These are phyloP conservation scores for Plagiodera versicolora DNA, from an alignment of 2,888 invertebrate genomes.

Conservation along the genomic window DNA sequence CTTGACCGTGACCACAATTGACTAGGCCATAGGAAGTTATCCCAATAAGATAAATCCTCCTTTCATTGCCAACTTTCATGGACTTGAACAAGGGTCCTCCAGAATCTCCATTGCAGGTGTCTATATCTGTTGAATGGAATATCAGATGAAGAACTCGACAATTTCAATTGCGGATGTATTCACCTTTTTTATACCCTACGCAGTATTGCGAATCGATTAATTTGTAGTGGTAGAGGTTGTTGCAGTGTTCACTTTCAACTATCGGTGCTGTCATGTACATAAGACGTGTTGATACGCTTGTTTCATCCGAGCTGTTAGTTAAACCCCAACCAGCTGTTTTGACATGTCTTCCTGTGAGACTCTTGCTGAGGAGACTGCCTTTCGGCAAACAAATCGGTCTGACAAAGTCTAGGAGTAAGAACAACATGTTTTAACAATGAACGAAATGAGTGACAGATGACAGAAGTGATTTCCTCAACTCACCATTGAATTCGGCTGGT, in stretches of 20 bases:
- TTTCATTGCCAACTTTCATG: conserved; percentile 46
- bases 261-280: conserved; percentile 24
- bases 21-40: conserved; percentile 58
- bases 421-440: neutral
- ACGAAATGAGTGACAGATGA: too few relatives aligned
- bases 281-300: conserved; percentile 11
- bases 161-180: neutral
- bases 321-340: conserved; percentile 61
- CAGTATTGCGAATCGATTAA: conserved; percentile 24
- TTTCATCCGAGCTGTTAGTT: conserved; percentile 23
- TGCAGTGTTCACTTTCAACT: conserved; percentile 17
- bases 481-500: conserved; percentile 26
- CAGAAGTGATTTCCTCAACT: neutral
- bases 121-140: conserved; percentile 48
- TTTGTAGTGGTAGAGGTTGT: conserved; percentile 7
- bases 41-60: conserved; percentile 59
- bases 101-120: conserved; percentile 69
- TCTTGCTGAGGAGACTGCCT: conserved; percentile 48
- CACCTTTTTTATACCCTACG: conserved; percentile 22
- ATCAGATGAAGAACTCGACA: neutral
- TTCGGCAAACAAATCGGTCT: conserved; percentile 62
- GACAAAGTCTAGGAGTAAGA: conserved; percentile 57
- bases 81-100: conserved; percentile 63
- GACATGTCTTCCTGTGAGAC: conserved; percentile 52
- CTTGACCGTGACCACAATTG: conserved; percentile 60